These are phyloP conservation scores for Heliconius himera DNA, from an alignment of 1,140 invertebrate species.

Conservation along the genomic window DNA sequence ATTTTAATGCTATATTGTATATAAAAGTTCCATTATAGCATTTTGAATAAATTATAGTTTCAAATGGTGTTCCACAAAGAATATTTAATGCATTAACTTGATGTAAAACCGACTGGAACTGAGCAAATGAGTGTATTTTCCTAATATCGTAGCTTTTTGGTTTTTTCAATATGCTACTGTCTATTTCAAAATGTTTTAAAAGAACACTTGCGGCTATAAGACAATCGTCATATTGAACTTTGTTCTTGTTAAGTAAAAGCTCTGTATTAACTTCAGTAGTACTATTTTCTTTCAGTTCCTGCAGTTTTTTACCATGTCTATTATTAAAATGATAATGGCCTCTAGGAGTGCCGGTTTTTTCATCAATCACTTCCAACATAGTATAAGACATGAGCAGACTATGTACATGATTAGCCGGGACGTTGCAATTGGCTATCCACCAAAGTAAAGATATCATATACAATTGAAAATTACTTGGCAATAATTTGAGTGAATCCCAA, in stretches of 20 bases:
- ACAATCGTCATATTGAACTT: conserved; percentile 82
- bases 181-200: conserved; percentile 84
- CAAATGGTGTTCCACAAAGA: conserved; percentile 83
- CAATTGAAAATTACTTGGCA: conserved; percentile 85
- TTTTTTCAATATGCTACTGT: conserved; percentile 82
- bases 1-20: conserved; percentile 86
- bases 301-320: conserved; percentile 67
- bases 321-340: conserved; percentile 75
- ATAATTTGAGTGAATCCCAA: conserved; percentile 65
- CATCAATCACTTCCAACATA: conserved; percentile 84
- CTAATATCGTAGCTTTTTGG: conserved; percentile 83
- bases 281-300: conserved; percentile 53
- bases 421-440: conserved; percentile 83
- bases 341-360: conserved; percentile 81
- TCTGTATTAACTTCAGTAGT: conserved; percentile 31
- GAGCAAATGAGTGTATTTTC: conserved; percentile 86
- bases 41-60: conserved; percentile 80
- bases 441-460: conserved; percentile 85
- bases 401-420: conserved; percentile 82
- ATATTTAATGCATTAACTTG: conserved; percentile 85
- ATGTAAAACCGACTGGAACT: conserved; percentile 87
- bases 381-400: conserved; percentile 84
- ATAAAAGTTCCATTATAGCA: conserved; percentile 88
- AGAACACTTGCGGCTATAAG: conserved; percentile 83
- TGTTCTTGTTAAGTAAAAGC: conserved; percentile 59